phyloP scores from a whole-genome alignment of 2,113 vertebrate genomes.

The Epinephelus moara region DNA sequence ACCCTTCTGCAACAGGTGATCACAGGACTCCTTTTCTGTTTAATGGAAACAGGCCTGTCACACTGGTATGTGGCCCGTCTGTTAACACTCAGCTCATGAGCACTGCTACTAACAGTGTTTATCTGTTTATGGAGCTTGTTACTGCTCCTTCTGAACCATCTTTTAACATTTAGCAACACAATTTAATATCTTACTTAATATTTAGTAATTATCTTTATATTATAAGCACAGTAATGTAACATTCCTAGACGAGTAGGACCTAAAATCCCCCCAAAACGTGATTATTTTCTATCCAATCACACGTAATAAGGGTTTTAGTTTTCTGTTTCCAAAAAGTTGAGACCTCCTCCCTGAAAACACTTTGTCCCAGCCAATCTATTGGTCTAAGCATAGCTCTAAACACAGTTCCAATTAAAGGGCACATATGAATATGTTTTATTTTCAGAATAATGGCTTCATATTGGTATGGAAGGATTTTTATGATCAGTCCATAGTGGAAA shows the following conservation, averaged over 20 bases:
- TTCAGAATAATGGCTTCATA: not conserved
- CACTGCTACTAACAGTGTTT: not conserved
- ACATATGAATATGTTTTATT: not conserved
- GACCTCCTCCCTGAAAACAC: not conserved
- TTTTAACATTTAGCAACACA: conserved; percentile 9
- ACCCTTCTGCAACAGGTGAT: conserved; percentile 57
- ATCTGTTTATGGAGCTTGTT: not conserved
- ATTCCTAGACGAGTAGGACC: not conserved
- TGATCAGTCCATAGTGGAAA: not conserved
- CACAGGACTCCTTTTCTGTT: conserved; percentile 62
- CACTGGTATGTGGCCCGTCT: conserved; percentile 64
- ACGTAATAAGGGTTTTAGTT: not conserved
- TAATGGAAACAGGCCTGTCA: conserved; percentile 57
- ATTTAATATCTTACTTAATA: not conserved
- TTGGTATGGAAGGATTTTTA: not conserved
- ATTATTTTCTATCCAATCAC: not conserved
- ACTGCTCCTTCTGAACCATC: not conserved
- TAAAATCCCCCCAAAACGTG: not conserved
- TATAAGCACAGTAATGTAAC: not conserved
- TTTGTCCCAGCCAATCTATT: not conserved
- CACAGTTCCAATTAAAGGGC: not conserved
- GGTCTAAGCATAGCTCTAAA: not conserved
- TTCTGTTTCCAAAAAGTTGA: not conserved
- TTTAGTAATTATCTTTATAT: not conserved
- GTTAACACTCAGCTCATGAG: conserved; percentile 42